Base-by-base conservation (phyloP, 53 echinoderm and acorn worm genomes). In the Apostichopus leukothele region DNA sequence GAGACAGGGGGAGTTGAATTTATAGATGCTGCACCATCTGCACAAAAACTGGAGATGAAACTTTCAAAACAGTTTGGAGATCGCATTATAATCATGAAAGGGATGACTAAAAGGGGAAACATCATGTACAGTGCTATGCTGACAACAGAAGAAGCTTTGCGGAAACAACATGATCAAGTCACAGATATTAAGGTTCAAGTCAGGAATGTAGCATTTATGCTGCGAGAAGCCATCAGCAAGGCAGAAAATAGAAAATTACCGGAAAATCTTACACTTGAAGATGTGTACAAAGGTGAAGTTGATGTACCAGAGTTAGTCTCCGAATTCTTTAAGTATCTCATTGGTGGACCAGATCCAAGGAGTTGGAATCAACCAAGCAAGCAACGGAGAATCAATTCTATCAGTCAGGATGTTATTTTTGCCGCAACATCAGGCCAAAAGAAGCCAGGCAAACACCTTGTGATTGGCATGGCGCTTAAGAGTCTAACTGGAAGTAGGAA, bases 401-500 rank as follows among this genome's bases (percentile, higher is more conserved):
- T n/a, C n/a, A n/a, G n/a, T n/a, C n/a, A n/a, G n/a, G n/a, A n/a
- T n/a, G n/a, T n/a, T n/a, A n/a, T 76, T 67, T 67, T 67, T 67
- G 67, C 67, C 9, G 13, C 67, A 18, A 67, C 76, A 76, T 76
- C 51, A 5, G 23, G 76, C 22, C 76, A 76, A 13, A 76, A 76
- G 51, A 76, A 76, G 13, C 76, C 76, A 50, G 23, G 39, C 51
- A 76, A 76, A 14, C 23, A 76, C 76, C 76, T 76, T 21, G 23
- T 14, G 13, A 76, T 76, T 53, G 83, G 55, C 57, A 5, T 53
- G 5, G 20, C 57, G 18, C 83, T 83, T 8, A 83, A 83, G 7
- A 83, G 57, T 55, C 83, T 83, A 55, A 83, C 83, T 83, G 83
- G 83, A 83, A 83, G 83, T 60, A 83, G 83, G 83, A 83, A 80